A percentile compares a stretch with the other conserved stretches of the same genome.
Evolutionary conservation across 2,797 vertebrate genomes (phyloP).

Genomic region (Sebastolobus alascanus): DNA sequence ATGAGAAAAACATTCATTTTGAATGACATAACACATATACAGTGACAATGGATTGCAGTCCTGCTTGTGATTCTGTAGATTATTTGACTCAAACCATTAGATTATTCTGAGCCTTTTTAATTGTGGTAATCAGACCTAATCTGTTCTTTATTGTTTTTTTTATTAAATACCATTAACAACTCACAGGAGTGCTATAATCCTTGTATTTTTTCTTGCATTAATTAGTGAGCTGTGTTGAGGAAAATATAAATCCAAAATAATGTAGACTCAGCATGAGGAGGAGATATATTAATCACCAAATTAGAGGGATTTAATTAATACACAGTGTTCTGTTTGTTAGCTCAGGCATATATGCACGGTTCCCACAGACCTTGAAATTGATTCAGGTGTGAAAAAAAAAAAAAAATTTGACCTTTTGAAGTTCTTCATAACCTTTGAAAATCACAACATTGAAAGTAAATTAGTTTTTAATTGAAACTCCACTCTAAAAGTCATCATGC

Average conservation of each 20-base stretch:
- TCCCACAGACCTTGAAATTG: background rate
- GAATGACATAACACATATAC: background rate
- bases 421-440: background rate
- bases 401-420: background rate
- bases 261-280: conserved; percentile 10
- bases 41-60: background rate
- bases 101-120: background rate
- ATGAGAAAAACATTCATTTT: background rate
- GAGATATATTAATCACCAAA: conserved; percentile 23
- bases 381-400: background rate
- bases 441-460: conserved; percentile 15
- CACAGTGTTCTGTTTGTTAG: conserved; percentile 7
- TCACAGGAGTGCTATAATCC: conserved; percentile 12
- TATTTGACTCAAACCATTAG: background rate
- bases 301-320: conserved; percentile 34
- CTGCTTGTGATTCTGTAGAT: background rate
- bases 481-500: conserved; percentile 2
- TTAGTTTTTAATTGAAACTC: conserved; percentile 22
- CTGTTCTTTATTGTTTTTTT: conserved; percentile 2
- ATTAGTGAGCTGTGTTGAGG: background rate
- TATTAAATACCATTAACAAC: conserved; percentile 17
- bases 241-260: conserved; percentile 17
- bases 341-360: background rate
- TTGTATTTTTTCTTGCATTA: conserved; percentile 7
- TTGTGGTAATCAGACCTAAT: conserved; percentile 6